Evolutionary conservation across 2,113 vertebrate species (phyloP).

Genomic region (Pelodiscus sinensis): DNA sequence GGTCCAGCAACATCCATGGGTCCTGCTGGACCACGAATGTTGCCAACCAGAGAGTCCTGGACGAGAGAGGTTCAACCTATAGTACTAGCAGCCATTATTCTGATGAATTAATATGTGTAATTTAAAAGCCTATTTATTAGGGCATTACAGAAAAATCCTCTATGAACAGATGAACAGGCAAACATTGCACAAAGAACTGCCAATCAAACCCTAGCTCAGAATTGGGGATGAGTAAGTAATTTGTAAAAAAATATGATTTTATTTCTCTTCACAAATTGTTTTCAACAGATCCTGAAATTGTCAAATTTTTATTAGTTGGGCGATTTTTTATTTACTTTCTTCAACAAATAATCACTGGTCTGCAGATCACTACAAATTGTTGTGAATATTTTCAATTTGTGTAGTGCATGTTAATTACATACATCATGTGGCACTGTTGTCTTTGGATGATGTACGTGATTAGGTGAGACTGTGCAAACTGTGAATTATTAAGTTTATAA

Average conservation of each 20-base stretch:
- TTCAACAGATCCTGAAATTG: constrained; percentile 1
- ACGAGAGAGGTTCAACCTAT: not conserved
- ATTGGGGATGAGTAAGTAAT: not conserved
- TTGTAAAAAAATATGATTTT: not conserved
- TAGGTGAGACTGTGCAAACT: not conserved
- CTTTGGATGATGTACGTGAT: not conserved
- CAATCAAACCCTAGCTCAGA: constrained; percentile 17
- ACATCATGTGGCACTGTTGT: constrained; percentile 14
- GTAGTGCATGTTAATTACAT: not conserved
- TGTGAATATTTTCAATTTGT: not conserved
- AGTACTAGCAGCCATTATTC: constrained; percentile 56
- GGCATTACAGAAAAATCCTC: constrained; percentile 53
- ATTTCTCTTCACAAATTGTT: not conserved
- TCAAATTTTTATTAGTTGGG: not conserved
- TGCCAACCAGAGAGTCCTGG: too few relatives aligned
- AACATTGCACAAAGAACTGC: constrained; percentile 24
- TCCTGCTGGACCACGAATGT: too few relatives aligned
- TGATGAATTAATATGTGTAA: constrained; percentile 61
- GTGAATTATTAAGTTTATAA: constrained; percentile 26
- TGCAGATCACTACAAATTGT: not conserved
- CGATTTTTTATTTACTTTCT: not conserved
- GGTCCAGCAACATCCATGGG: too few relatives aligned
- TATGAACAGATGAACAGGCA: constrained; percentile 59
- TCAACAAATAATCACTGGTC: constrained; percentile 3
- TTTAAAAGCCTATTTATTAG: constrained; percentile 59